phyloP scores from a whole-genome alignment of 2,113 vertebrate species.

The Galeopterus variegatus region DNA sequence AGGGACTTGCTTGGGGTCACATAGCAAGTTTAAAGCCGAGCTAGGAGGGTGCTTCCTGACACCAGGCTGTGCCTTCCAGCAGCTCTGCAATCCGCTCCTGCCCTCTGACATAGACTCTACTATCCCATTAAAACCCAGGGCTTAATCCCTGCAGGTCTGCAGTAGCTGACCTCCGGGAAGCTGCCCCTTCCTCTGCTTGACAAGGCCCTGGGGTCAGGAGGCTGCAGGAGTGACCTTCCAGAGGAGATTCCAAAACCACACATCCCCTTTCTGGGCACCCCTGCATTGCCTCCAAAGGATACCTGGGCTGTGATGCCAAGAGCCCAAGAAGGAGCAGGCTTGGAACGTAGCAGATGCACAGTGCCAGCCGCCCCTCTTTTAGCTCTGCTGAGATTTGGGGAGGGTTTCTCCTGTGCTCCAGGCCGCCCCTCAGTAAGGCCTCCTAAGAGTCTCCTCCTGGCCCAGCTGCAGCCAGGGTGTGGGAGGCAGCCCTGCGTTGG shows the following conservation, averaged over 20 bases:
- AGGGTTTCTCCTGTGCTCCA: background rate
- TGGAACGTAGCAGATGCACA: background rate
- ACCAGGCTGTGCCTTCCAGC: background rate
- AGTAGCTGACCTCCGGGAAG: background rate
- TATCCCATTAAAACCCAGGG: background rate
- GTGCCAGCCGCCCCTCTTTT: accelerated
- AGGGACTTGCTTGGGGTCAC: background rate
- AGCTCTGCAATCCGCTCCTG: background rate
- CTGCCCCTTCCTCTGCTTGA: background rate
- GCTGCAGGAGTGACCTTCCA: background rate
- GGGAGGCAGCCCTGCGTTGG: background rate
- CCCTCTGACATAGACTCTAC: background rate
- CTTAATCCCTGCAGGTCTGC: background rate
- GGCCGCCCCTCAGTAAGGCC: background rate
- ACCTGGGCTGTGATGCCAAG: background rate
- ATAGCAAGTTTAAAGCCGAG: background rate
- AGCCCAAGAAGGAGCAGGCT: background rate
- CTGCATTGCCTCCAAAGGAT: background rate
- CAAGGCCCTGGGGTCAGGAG: background rate
- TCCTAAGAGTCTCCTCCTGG: background rate
- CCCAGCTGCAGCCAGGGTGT: background rate
- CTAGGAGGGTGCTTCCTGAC: background rate
- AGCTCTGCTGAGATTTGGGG: background rate
- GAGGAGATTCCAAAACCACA: background rate
- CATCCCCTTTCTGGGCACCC: background rate